Base-by-base conservation (phyloP, 92 coral and sea anemone genomes). In the Parazoanthus swiftii region DNA sequence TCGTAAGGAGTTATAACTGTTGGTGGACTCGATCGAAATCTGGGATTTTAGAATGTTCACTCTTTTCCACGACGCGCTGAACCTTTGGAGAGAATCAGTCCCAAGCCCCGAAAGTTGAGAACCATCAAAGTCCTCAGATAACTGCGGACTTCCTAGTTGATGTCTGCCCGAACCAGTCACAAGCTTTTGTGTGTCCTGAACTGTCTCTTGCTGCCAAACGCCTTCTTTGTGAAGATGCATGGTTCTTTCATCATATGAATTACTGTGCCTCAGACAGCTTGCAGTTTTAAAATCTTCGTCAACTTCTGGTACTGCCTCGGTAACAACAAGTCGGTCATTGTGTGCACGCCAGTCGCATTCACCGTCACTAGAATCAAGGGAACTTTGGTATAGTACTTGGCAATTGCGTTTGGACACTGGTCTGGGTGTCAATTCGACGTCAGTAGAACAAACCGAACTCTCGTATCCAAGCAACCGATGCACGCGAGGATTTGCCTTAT, bases 391-490 rank as follows among this genome's bases (percentile, higher is more conserved):
- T 18, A 80, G 18, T 33, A 80, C 29, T 2, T 80, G 71, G 58
- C 71, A 25, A 4, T 58, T 80, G 18, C 16, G 46, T 56, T 58
- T 37, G 13, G 85, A 56, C 26, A 14, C 51, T 20, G 26, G 70
- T 7, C 46, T 80, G 37, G 71, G 29, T 14, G 71, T 56, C 36
- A 80, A 13, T 77, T 77, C 81, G 43, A 77, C 14, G 33, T 77
- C 81, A 77, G 81, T 44, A 5, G 81, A 77, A 77, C 81, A 77
- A 44, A 77, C 35, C n/a, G 81, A 77, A 18, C 81, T 77, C 56
- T 77, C 81, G 50, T 77, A 77, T 0, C 81, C 81, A 6, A 77
- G 81, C 25, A 77, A 23, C 25, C 58, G 81, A 23, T 77, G 81
- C 81, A 73, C 77, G 20, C 77, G 43, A 25, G 77, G 77, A 73